These are phyloP conservation scores for Dromaius novaehollandiae DNA, from an alignment of 2,113 vertebrate genomes.

Conservation along the genomic window DNA sequence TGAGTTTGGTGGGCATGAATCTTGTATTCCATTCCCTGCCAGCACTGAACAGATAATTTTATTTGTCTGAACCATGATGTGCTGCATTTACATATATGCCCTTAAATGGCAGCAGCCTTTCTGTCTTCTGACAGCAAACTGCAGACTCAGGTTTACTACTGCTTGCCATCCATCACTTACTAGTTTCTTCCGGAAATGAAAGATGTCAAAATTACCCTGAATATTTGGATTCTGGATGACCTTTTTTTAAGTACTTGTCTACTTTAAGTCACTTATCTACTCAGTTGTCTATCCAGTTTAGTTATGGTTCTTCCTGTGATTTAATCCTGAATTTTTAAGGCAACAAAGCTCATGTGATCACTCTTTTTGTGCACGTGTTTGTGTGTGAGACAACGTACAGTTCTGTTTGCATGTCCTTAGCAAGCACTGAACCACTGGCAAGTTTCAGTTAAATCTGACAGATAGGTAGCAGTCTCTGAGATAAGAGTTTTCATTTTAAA, in stretches of 20 bases:
- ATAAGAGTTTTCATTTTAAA: not conserved
- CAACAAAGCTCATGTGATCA: fast-evolving
- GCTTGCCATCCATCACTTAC: not conserved
- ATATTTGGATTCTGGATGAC: not conserved
- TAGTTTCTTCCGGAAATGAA: not conserved
- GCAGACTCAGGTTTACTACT: not conserved
- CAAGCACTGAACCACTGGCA: not conserved
- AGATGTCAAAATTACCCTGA: not conserved
- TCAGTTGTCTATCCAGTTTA: not conserved
- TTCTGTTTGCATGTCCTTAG: not conserved
- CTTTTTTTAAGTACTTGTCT: not conserved
- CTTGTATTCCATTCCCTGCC: not conserved
- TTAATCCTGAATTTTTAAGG: not conserved
- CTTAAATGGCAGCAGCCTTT: not conserved
- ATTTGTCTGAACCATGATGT: not conserved
- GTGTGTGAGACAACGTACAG: not conserved
- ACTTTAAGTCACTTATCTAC: not conserved
- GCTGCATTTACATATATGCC: fast-evolving
- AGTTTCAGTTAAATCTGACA: not conserved
- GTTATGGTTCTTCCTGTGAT: not conserved
- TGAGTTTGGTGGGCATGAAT: not conserved
- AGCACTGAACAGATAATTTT: not conserved
- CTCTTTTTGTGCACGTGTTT: not conserved
- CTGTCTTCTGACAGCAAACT: not conserved
- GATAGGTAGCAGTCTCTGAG: not conserved